phyloP scores from a whole-genome alignment of 2,888 invertebrate genomes.

The Thymelicus acteon region DNA sequence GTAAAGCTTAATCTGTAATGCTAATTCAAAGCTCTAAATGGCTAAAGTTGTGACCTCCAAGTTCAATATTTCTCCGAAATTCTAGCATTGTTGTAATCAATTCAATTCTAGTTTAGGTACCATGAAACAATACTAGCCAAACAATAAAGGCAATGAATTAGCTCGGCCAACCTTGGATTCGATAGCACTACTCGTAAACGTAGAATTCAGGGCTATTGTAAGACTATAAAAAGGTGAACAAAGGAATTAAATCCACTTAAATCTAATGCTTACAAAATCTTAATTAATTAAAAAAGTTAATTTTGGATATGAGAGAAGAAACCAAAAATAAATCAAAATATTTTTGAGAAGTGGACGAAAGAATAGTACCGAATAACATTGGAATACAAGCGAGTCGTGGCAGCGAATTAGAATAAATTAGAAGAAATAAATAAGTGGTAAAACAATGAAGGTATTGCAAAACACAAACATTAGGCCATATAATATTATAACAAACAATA shows the following conservation, averaged over 20 bases:
- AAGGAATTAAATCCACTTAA: conserved; percentile 1
- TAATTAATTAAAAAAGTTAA: neutral
- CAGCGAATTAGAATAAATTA: too few relatives aligned
- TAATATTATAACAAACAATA: neutral
- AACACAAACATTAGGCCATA: neutral
- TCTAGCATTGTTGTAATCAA: conserved; percentile 29
- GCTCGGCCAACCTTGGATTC: conserved; percentile 22
- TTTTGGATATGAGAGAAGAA: neutral
- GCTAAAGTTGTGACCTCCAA: conserved; percentile 20
- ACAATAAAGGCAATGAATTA: conserved; percentile 15
- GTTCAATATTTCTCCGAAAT: conserved; percentile 8
- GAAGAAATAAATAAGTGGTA: too few relatives aligned
- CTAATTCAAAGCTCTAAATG: conserved; percentile 2
- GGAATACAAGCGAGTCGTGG: too few relatives aligned
- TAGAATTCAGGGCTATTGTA: conserved; percentile 6
- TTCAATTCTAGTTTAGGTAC: conserved; percentile 17
- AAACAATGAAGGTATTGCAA: too few relatives aligned
- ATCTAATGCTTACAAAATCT: neutral
- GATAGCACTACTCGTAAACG: conserved; percentile 19
- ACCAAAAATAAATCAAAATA: neutral
- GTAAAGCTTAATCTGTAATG: neutral
- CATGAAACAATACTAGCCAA: conserved; percentile 20
- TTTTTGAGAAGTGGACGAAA: too few relatives aligned
- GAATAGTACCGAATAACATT: too few relatives aligned
- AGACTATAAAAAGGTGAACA: conserved; percentile 5